A percentile compares a stretch with the other conserved stretches of the same genome.
Evolutionary conservation across 1,140 invertebrate genomes (phyloP).

Genomic region (Pogonus chalceus): DNA sequence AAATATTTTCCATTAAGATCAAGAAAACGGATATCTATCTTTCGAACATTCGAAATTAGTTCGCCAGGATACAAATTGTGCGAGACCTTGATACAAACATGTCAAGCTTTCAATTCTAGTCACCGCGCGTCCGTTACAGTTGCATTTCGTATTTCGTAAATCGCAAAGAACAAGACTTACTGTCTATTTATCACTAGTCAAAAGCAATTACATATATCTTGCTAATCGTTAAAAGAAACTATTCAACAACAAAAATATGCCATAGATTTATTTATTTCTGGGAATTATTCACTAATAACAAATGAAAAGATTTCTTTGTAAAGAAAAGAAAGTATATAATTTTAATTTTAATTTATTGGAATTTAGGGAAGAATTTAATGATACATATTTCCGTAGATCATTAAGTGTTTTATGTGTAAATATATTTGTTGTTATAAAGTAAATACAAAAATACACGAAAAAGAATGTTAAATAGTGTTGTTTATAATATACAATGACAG

Average conservation of each 20-base stretch:
- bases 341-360: no score
- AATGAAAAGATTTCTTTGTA: no score
- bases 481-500: no score
- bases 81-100: background rate
- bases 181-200: no score
- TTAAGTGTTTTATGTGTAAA: background rate
- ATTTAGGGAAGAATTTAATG: background rate
- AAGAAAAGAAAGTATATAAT: no score
- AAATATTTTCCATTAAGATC: no score
- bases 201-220: no score
- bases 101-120: background rate
- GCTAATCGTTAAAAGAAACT: no score
- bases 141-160: background rate
- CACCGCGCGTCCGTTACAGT: background rate
- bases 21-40: background rate
- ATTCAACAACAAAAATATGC: no score
- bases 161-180: background rate
- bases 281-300: no score
- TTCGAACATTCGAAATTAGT: background rate
- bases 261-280: no score
- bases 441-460: no score
- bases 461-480: background rate
- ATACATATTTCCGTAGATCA: background rate
- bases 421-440: conserved; percentile 6
- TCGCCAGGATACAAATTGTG: background rate